Conservation (phyloP, 2,113 vertebrate species). For the Edolisoma coerulescens region DNA sequence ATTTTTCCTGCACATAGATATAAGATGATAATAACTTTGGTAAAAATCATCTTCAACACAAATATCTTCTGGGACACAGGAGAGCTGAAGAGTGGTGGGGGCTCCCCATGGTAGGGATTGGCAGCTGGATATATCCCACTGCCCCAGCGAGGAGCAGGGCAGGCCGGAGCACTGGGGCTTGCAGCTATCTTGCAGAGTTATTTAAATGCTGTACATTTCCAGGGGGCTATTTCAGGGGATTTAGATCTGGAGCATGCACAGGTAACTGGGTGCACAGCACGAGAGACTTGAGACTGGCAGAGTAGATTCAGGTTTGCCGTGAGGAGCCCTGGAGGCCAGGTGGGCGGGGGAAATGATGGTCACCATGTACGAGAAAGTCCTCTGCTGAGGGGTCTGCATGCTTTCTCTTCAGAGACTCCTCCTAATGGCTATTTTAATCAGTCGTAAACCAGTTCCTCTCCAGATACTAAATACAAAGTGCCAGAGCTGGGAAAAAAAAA, state of each 20-base stretch:
- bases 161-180: neutral
- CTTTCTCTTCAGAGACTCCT: neutral
- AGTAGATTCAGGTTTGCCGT: neutral
- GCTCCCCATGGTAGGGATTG: neutral
- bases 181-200: neutral
- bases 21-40: neutral
- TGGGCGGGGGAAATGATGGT: accelerated
- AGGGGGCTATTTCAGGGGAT: neutral
- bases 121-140: neutral
- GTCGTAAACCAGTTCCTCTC: neutral
- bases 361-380: neutral
- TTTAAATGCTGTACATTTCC: neutral
- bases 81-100: neutral
- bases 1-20: neutral
- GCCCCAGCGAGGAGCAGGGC: neutral
- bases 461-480: neutral
- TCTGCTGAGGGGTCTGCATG: neutral
- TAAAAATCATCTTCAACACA: neutral
- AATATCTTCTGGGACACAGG: neutral
- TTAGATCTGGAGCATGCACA: neutral
- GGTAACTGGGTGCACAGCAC: accelerated
- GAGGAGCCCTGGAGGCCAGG: neutral
- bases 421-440: neutral
- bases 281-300: neutral
- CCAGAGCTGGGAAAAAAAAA: neutral